Evolutionary conservation across 2,888 invertebrate genomes (phyloP), one percentile per base, ranked within the genome.

Genomic region (Spicauda simplicius): DNA sequence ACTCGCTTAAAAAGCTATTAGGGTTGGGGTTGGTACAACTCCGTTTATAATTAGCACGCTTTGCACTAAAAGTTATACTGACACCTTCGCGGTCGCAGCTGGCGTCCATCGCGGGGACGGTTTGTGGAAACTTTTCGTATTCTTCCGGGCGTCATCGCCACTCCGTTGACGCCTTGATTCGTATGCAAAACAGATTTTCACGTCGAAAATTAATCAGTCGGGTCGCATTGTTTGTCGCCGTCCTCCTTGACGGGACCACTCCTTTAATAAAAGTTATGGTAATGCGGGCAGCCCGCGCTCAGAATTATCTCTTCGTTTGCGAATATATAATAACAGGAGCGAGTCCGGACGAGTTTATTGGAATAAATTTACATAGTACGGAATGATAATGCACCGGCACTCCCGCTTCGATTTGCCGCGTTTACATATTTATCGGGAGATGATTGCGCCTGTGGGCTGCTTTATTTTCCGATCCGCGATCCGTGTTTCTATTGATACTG

Each of bases 201-300:
- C 86, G 87, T 87, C 81, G 85, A 82, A 89, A 90, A 91, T 91
- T 91, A 92, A 92, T 91, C 90, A 88, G 84, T 69, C 71, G 76
- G 76, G 75, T 76, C 80, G 85, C 83, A 91, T 93, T 92, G 92
- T 92, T 91, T 90, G 88, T 83, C 86, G 72, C 73, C 79, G 73
- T 70, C 69, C 73, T 75, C 77, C 82, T 82, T 79, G 81, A 83
- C 80, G 81, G 81, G 83, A 84, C 80, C 86, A 87, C 85, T 87
- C 88, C 88, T 89, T 91, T 90, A 90, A 92, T 92, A 92, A 92
- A 93, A 93, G 90, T 91, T 93, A 92, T 93, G 93, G 83, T 87
- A 92, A 92, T 93, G 76, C 79, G 73, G 76, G 82, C 86, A 84
- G 88, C 80, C 90, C 88, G 87, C 86, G 85, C 82, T 80, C 85